Base-by-base conservation (phyloP, 1,140 invertebrate genomes). In the Bombus pascuorum region DNA sequence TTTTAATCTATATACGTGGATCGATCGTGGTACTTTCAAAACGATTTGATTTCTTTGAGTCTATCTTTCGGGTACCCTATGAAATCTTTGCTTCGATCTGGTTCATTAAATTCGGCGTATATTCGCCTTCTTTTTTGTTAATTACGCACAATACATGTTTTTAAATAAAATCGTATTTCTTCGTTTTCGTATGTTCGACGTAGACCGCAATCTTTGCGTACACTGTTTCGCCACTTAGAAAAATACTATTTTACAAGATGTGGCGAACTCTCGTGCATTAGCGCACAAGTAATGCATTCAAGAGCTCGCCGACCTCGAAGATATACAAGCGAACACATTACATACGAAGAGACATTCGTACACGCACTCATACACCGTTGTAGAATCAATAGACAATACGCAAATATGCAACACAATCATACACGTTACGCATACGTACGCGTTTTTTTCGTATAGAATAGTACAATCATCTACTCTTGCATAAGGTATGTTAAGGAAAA, bases 191-290 rank as follows among this genome's bases (percentile, higher is more conserved):
- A 13, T n/a, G 62, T 39, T 28, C 37, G 25, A 84, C n/a, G 62
- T 66, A 66, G 44, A 68, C 44, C 76, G 66, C 32, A 34, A 87
- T 72, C 42, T 66, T 71, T 87, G 83, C 90, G 75, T 81, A 87
- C 87, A 85, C 75, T 84, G 57, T 86, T 85, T 86, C 87, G 89
- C 90, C 88, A 70, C 93, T 95, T 94, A 95, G 94, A 95, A 94
- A 95, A 94, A 95, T 95, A 95, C 92, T 95, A 94, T 94, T 93
- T 95, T 94, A 94, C 93, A 95, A 87, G 82, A 88, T 84, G 86
- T 79, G 78, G 71, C 78, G 81, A 82, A 77, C 89, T 89, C 82
- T 85, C 83, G 18, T 42, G 39, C 78, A 75, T 85, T 81, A 53
- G 66, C 78, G 82, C 39, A 81, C 72, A 88, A 87, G 39, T 91